phyloP scores from a whole-genome alignment of 2,888 invertebrate genomes.

The Hedychridium roseum region DNA sequence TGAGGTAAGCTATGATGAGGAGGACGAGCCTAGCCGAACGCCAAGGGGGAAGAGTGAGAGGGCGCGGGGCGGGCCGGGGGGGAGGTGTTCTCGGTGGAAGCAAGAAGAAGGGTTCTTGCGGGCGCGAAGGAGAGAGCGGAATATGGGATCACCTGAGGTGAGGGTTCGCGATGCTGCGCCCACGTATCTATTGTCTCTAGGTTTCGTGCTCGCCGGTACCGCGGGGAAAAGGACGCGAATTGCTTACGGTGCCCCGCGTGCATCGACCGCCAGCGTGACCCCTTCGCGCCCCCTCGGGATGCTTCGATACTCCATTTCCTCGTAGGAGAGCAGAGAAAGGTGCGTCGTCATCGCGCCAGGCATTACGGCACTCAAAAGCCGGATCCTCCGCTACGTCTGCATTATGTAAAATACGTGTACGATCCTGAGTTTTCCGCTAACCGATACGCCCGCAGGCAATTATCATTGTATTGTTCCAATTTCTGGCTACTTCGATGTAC shows the following conservation, averaged over 20 bases:
- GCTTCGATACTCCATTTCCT: constrained; percentile 41
- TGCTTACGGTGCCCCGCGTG: constrained; percentile 35
- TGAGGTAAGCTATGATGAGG: constrained; percentile 41
- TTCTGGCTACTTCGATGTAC: too few relatives aligned
- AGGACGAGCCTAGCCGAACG: constrained; percentile 44
- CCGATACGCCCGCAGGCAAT: too few relatives aligned
- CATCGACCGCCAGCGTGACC: constrained; percentile 26
- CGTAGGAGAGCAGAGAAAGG: constrained; percentile 30
- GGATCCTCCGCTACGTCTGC: too few relatives aligned
- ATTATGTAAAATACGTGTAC: too few relatives aligned
- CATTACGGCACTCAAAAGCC: too few relatives aligned
- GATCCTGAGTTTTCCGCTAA: too few relatives aligned
- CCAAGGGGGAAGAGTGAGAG: constrained; percentile 39
- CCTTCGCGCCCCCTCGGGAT: constrained; percentile 32
- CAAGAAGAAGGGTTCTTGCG: not conserved
- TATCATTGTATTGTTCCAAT: too few relatives aligned
- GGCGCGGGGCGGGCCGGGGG: constrained; percentile 32
- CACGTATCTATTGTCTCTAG: constrained; percentile 56
- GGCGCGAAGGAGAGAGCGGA: constrained; percentile 43
- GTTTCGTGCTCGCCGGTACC: constrained; percentile 43
- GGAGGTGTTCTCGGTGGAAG: constrained; percentile 6
- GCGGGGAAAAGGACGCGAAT: constrained; percentile 46
- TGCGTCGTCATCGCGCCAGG: too few relatives aligned
- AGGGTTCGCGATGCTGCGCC: constrained; percentile 60
- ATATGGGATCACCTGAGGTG: constrained; percentile 60